Evolutionary conservation across 2,113 vertebrate species (phyloP).

Genomic region (Oryzias curvinotus): DNA sequence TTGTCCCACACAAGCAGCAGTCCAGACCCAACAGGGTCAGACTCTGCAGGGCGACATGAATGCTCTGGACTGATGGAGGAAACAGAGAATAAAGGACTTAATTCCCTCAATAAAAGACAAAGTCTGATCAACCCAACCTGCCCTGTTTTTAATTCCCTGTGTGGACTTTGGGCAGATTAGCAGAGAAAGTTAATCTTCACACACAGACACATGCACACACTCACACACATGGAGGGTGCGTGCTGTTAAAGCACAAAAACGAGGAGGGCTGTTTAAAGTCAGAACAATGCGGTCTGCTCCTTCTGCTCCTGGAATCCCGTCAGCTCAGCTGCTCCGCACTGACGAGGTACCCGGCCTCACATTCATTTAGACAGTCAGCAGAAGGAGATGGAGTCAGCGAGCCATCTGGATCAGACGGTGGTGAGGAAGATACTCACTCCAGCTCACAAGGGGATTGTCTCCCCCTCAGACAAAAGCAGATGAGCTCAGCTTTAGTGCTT

Average conservation of each 20-base stretch:
- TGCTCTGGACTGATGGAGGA: too few relatives aligned
- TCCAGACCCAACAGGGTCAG: too few relatives aligned
- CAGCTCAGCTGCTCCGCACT: conserved; percentile 50
- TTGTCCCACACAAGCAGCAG: too few relatives aligned
- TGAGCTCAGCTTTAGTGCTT: conserved; percentile 57
- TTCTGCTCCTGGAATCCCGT: conserved; percentile 64
- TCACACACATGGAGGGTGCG: conserved; percentile 27
- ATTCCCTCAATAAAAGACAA: too few relatives aligned
- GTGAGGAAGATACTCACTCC: conserved; percentile 53
- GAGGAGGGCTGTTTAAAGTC: conserved; percentile 60
- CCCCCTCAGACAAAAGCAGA: conserved; percentile 59
- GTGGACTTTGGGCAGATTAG: conserved; percentile 24
- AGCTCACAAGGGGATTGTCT: conserved; percentile 50
- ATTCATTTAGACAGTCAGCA: conserved; percentile 69
- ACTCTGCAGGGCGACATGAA: too few relatives aligned
- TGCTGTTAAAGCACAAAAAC: conserved; percentile 36
- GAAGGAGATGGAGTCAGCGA: conserved; percentile 58
- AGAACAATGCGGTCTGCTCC: conserved; percentile 50
- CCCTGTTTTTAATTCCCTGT: too few relatives aligned
- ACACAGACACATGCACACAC: conserved; percentile 16
- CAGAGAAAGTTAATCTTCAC: conserved; percentile 46
- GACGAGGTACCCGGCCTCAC: conserved; percentile 58
- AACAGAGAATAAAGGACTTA: too few relatives aligned
- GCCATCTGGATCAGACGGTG: conserved; percentile 60
- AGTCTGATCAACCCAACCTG: too few relatives aligned